Evolutionary conservation across 2,888 invertebrate species (phyloP), one percentile per base, ranked within the genome.

Genomic region (Endomychus coccineus): DNA sequence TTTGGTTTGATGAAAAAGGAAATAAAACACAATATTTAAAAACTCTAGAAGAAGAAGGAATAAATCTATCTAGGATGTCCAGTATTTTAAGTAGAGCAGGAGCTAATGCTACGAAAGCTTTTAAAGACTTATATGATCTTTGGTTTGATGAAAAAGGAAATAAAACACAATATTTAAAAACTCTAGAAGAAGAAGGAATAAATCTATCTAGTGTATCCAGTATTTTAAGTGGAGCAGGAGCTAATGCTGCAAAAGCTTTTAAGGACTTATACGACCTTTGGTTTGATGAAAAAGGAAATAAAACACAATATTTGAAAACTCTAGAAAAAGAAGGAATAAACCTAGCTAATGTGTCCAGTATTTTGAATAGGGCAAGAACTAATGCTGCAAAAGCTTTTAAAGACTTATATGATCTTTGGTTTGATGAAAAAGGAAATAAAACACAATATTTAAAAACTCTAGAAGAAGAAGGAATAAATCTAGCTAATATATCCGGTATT

Each of bases 381-480:
- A 49, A 50, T 34, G 49, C 49, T 40, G 27, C 43, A 13, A 43
- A 38, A 39, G 47, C 51, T 34, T 58, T 58, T 44, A 49, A 55
- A 51, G 50, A 50, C 36, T 52, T 57, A 40, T 51, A 52, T 48
- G 42, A 50, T 34, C 36, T 55, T 31, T 56, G 53, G 48, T 54
- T 59, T 49, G 48, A 52, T 32, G 46, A 40, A 15, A 28, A 51
- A 36, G 55, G 52, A 36, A 44, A 50, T 40, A 49, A 43, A 36
- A 48, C 49, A 28, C 42, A 45, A 42, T 43, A 48, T 40, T 55
- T 58, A 44, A 49, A 54, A 48, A 48, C 49, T 40, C 50, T 57
- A 41, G 51, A 50, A 48, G 40, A 52, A 35, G 40, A 49, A 35
- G 55, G 50, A 45, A 52, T 59, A 46, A 43, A 44, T 34, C 42